Conservation (phyloP, 2,113 vertebrate genomes). For the Pachypanchax playfairii region DNA sequence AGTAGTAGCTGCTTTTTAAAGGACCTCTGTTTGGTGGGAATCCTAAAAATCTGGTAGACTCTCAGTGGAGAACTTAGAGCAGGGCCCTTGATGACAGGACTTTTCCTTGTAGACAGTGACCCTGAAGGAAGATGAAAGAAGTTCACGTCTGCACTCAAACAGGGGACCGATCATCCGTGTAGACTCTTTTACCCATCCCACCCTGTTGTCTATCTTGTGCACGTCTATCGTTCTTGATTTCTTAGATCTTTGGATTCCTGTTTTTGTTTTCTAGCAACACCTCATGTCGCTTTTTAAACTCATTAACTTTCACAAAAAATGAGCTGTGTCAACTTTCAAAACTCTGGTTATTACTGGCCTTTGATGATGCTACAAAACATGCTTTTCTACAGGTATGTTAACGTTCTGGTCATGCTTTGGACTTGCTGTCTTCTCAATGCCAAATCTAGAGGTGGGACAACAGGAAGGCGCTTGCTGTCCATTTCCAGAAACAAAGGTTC, state of each 20-base stretch:
- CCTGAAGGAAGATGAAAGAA: slow-evolving; percentile 98
- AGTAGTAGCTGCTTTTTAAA: too few species aligned
- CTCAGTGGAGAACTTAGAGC: slow-evolving; percentile 74
- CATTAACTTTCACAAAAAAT: not conserved
- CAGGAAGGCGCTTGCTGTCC: slow-evolving; percentile 64
- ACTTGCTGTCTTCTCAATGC: slow-evolving; percentile 55
- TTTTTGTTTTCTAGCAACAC: slow-evolving; percentile 27
- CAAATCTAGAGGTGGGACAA: slow-evolving; percentile 42
- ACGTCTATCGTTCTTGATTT: slow-evolving; percentile 36
- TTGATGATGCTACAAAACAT: not conserved
- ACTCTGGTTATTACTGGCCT: not conserved
- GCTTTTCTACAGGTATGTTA: slow-evolving; percentile 36
- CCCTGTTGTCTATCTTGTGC: slow-evolving; percentile 35
- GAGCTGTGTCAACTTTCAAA: not conserved
- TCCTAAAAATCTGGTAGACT: slow-evolving; percentile 46
- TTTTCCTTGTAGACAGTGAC: slow-evolving; percentile 95
- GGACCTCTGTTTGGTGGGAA: slow-evolving; percentile 50
- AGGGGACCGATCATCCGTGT: slow-evolving; percentile 76
- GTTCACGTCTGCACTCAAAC: slow-evolving; percentile 91
- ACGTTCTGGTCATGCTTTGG: slow-evolving; percentile 35
- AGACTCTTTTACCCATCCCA: slow-evolving; percentile 55
- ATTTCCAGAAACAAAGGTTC: slow-evolving; percentile 79
- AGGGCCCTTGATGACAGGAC: slow-evolving; percentile 97
- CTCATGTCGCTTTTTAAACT: slow-evolving; percentile 15
- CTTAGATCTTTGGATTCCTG: slow-evolving; percentile 57